phyloP scores from a whole-genome alignment of 2,888 invertebrate species.

The Digitonthophagus gazella region DNA sequence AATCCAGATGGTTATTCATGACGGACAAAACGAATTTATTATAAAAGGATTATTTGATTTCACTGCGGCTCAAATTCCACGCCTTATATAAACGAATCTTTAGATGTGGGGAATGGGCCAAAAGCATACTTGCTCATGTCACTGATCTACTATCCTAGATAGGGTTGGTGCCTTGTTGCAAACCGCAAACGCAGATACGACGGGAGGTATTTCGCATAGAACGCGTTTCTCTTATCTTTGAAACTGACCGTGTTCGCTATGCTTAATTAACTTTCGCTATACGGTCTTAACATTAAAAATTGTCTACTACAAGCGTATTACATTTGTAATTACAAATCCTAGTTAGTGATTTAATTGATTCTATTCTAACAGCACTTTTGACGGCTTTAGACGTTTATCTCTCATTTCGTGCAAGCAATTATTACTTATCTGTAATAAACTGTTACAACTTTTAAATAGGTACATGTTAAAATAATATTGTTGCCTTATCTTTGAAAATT shows the following conservation, averaged over 20 bases:
- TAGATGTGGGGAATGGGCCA: no score
- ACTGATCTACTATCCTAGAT: no score
- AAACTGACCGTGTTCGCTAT: not conserved
- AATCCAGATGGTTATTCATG: not conserved
- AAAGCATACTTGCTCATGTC: no score
- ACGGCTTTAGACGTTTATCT: not conserved
- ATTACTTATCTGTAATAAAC: not conserved
- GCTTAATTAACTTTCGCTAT: not conserved
- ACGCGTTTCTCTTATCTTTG: not conserved
- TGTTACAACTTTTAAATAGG: no score
- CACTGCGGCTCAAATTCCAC: no score
- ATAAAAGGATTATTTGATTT: not conserved
- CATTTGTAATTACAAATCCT: constrained; percentile 5
- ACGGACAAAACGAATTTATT: not conserved
- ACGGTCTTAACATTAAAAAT: not conserved
- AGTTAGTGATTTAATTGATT: not conserved
- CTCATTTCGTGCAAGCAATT: not conserved
- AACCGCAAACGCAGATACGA: not conserved
- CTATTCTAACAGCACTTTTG: not conserved
- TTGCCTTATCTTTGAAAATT: no score
- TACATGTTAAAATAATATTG: no score
- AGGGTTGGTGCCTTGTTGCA: no score
- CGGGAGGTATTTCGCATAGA: not conserved
- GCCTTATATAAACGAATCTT: no score
- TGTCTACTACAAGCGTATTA: not conserved